These are phyloP conservation scores for Thecocarcelia acutangulata DNA, from an alignment of 2,888 invertebrate species.

Conservation along the genomic window DNA sequence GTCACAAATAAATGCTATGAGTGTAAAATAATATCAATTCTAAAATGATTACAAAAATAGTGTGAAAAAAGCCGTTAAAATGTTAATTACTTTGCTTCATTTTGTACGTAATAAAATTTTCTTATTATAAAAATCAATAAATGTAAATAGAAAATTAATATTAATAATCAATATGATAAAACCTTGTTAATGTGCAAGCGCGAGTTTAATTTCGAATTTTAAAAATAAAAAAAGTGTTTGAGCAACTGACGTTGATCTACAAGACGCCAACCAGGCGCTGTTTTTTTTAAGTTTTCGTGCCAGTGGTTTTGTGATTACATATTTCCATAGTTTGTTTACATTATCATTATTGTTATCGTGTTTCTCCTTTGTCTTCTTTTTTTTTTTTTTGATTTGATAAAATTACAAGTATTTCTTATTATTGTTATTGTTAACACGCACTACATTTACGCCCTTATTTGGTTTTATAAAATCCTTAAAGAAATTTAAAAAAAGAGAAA, in stretches of 20 bases:
- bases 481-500: constrained; percentile 16
- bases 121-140: not conserved
- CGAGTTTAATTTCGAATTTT: not conserved
- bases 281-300: constrained; percentile 16
- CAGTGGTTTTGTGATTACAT: constrained; percentile 6
- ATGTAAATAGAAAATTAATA: not conserved
- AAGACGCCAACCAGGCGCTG: constrained; percentile 53
- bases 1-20: constrained; percentile 3
- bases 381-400: constrained; percentile 9
- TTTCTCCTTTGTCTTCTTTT: too few species aligned
- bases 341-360: constrained; percentile 21
- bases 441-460: constrained; percentile 68
- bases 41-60: not conserved
- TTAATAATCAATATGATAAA: constrained; percentile 19
- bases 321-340: constrained; percentile 42
- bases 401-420: constrained; percentile 41
- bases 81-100: too few species aligned
- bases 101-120: not conserved
- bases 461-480: constrained; percentile 33
- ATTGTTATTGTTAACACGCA: constrained; percentile 68
- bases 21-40: not conserved
- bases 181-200: constrained; percentile 32
- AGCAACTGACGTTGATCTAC: not conserved
- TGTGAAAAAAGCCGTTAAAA: not conserved
- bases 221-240: constrained; percentile 10